Percentiles rank a stretch among this genome's conserved stretches.
Evolutionary conservation across 2,888 invertebrate species (phyloP).

Genomic region (Teleiodes luculella): DNA sequence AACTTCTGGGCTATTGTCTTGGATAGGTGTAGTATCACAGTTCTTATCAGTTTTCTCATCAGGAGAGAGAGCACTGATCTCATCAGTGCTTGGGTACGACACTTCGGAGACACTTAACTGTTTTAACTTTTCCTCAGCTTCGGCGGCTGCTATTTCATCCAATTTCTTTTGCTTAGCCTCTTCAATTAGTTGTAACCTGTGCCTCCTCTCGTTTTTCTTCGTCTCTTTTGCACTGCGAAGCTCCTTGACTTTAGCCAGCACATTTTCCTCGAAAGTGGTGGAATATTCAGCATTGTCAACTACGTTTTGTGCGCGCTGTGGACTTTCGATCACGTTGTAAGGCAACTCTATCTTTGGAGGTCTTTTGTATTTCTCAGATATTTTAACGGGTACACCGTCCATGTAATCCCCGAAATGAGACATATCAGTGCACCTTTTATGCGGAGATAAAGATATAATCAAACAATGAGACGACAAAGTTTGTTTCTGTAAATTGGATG

Average conservation of each 20-base stretch:
- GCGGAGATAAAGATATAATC: conserved; percentile 44
- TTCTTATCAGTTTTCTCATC: conserved; percentile 64
- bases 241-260: conserved; percentile 84
- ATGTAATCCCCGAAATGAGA: conserved; percentile 81
- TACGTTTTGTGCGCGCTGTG: conserved; percentile 56
- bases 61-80: conserved; percentile 74
- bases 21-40: conserved; percentile 51
- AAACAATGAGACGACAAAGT: conserved; percentile 69
- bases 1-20: conserved; percentile 39
- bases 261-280: conserved; percentile 82
- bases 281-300: conserved; percentile 80
- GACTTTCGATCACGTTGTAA: conserved; percentile 55
- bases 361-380: conserved; percentile 91
- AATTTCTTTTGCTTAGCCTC: conserved; percentile 76
- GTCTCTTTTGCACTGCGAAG: conserved; percentile 82
- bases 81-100: conserved; percentile 81
- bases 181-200: conserved; percentile 79
- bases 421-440: conserved; percentile 55
- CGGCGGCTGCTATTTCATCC: conserved; percentile 70
- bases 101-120: conserved; percentile 78
- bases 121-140: conserved; percentile 73
- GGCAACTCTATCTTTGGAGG: conserved; percentile 81
- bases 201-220: conserved; percentile 79
- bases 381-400: conserved; percentile 93
- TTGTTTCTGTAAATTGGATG: conserved; percentile 58